Conservation (phyloP, 2,797 vertebrate genomes). For the Phaenicophaeus curvirostris region DNA sequence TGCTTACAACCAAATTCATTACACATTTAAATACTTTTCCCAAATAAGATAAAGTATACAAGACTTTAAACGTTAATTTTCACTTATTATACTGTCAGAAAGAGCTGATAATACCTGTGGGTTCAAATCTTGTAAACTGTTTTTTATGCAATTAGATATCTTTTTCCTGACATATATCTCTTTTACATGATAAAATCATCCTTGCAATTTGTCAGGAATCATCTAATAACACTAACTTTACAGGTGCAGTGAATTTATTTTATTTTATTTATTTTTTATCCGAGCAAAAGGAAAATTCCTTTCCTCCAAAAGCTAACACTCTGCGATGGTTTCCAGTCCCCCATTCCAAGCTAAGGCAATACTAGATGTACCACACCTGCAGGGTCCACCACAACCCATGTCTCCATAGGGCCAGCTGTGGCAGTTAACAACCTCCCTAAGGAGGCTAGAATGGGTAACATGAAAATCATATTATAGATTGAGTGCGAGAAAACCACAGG, state of each 20-base stretch:
- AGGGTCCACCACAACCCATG: background rate
- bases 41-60: background rate
- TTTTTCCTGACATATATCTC: background rate
- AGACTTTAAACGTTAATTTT: background rate
- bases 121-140: background rate
- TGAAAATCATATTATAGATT: background rate
- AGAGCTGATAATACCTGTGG: background rate
- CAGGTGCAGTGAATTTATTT: too few relatives aligned
- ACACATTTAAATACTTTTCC: background rate
- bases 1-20: too few relatives aligned
- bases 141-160: background rate
- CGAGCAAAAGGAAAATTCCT: background rate
- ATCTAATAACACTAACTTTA: background rate
- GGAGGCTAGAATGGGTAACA: too few relatives aligned
- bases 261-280: too few relatives aligned
- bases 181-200: background rate
- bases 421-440: background rate
- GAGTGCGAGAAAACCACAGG: background rate
- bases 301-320: background rate
- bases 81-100: background rate
- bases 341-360: background rate
- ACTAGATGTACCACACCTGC: background rate
- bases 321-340: background rate
- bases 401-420: background rate
- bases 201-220: background rate